Percentiles rank a stretch among this genome's conserved stretches.
phyloP scores from a whole-genome alignment of 2,113 vertebrate species.

The Lagenorhynchus albirostris region DNA sequence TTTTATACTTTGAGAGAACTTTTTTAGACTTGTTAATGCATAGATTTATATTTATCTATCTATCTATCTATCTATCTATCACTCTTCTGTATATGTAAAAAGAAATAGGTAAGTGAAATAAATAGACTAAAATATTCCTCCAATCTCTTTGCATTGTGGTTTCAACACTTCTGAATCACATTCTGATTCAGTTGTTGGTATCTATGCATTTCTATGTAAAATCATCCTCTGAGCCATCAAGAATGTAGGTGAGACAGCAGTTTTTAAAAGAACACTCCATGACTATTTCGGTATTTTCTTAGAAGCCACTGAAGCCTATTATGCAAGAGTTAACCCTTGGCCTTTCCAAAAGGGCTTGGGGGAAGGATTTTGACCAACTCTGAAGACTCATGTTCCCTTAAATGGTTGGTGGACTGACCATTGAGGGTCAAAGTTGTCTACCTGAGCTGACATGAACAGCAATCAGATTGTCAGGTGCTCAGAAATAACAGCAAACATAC shows the following conservation, averaged over 20 bases:
- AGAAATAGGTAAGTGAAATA: not conserved
- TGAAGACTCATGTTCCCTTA: not conserved
- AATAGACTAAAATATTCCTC: not conserved
- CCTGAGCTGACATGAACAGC: not conserved
- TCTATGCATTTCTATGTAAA: not conserved
- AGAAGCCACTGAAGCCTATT: not conserved
- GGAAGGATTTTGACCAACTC: not conserved
- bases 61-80: not conserved
- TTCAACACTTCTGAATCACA: not conserved
- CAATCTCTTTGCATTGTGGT: not conserved
- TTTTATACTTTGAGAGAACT: not conserved
- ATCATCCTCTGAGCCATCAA: not conserved
- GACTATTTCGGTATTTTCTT: not conserved
- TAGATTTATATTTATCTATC: not conserved
- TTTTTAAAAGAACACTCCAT: not conserved
- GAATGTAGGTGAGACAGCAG: not conserved
- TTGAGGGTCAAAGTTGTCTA: not conserved
- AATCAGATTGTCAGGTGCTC: not conserved
- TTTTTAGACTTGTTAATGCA: not conserved
- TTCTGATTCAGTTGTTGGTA: not conserved
- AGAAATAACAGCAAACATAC: not conserved
- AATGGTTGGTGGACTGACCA: not conserved
- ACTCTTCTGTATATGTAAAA: not conserved
- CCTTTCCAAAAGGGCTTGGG: not conserved
- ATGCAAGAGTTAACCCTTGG: not conserved